A percentile compares a stretch with the other conserved stretches of the same genome.
Evolutionary conservation across 92 coral and sea anemone species (phyloP).

Genomic region (Isaurus tuberculatus): DNA sequence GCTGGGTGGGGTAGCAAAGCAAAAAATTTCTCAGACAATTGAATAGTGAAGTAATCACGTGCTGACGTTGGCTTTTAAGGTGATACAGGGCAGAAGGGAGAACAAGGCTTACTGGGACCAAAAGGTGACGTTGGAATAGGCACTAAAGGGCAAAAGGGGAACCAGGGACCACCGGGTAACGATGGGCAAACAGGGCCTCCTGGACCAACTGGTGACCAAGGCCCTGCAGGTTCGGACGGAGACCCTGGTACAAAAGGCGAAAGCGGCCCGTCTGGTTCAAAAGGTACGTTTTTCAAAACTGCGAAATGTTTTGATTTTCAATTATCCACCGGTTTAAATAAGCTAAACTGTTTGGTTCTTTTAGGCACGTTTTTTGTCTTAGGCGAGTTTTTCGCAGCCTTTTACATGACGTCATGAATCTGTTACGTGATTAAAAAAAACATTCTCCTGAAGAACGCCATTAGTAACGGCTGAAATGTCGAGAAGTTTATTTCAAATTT

Average conservation of each 20-base stretch:
- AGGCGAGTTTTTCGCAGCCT: no score
- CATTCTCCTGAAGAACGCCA: no score
- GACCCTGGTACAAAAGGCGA: slow-evolving; percentile 17
- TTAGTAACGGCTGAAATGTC: no score
- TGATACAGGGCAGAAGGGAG: neutral
- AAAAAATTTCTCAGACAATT: neutral
- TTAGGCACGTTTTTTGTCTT: no score
- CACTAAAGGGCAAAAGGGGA: neutral
- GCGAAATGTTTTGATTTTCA: neutral
- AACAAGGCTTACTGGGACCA: neutral
- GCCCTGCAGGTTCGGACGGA: slow-evolving; percentile 9
- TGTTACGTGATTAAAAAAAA: no score
- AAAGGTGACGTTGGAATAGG: neutral
- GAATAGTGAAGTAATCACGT: neutral
- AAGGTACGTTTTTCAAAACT: neutral
- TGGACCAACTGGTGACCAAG: slow-evolving; percentile 14
- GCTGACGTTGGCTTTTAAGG: neutral
- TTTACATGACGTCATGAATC: no score
- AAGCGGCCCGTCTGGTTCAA: neutral
- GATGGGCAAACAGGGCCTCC: neutral
- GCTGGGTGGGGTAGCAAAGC: neutral
- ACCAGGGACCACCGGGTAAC: neutral
- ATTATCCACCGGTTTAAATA: no score
- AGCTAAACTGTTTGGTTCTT: neutral
- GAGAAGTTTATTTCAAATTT: no score